These are phyloP conservation scores for Pangasius djambal DNA, from an alignment of 2,797 vertebrate species.

Conservation along the genomic window DNA sequence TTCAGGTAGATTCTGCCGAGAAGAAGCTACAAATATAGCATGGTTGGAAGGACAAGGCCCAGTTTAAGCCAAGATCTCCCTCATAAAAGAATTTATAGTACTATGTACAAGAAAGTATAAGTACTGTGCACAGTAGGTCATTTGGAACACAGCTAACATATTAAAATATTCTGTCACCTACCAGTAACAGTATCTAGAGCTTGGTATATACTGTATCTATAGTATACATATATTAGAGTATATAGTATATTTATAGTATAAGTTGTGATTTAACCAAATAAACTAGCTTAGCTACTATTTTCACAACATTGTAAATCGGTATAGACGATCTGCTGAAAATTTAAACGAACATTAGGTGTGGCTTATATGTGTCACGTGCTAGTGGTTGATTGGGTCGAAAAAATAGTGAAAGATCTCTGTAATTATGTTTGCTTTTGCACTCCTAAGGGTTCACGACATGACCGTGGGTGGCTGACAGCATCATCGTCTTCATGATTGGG, in stretches of 20 bases:
- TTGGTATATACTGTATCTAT: neutral
- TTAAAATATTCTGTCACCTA: neutral
- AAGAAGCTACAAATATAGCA: conserved; percentile 9
- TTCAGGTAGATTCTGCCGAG: conserved; percentile 36
- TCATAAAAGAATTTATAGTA: neutral
- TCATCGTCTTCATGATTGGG: conserved; percentile 39
- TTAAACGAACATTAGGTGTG: neutral
- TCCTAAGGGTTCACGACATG: neutral
- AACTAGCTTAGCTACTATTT: neutral
- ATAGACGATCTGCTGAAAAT: neutral
- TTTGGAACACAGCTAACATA: neutral
- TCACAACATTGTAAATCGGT: neutral
- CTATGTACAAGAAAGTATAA: neutral
- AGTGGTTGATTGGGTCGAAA: neutral
- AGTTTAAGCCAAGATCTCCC: neutral
- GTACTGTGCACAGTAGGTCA: neutral
- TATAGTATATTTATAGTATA: neutral
- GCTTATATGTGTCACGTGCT: neutral
- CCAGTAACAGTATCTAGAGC: neutral
- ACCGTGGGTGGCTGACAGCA: conserved; percentile 20
- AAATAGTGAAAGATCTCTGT: neutral
- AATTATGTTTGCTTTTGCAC: conserved; percentile 16
- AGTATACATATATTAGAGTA: too few species aligned
- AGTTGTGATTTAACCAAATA: neutral
- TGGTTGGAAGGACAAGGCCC: neutral